Evolutionary conservation across 2,113 vertebrate genomes (phyloP).

Genomic region (Pteruthius melanotis): DNA sequence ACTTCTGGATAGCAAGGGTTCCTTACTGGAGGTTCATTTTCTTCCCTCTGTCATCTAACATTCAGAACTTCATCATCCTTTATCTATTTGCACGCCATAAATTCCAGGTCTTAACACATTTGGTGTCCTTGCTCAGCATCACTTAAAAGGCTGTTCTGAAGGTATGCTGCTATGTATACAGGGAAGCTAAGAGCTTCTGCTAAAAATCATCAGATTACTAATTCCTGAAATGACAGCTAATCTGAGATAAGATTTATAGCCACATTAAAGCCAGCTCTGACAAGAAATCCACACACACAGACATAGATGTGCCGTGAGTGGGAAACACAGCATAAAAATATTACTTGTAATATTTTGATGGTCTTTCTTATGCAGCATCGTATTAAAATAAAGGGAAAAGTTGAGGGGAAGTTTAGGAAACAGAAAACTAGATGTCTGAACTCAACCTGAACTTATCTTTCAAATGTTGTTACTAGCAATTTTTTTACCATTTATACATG

Average conservation of each 20-base stretch:
- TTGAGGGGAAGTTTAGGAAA: neutral
- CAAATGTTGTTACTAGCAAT: neutral
- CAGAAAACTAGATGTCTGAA: neutral
- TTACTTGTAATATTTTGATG: neutral
- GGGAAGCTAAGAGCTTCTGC: slow-evolving; percentile 49
- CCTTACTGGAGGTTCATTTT: neutral
- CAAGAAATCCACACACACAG: neutral
- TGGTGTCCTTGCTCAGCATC: neutral
- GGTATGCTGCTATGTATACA: slow-evolving; percentile 37
- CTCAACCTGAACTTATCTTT: neutral
- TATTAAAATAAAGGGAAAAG: neutral
- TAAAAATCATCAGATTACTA: neutral
- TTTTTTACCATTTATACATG: neutral
- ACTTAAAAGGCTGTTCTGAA: slow-evolving; percentile 9
- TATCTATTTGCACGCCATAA: neutral
- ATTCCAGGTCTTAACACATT: neutral
- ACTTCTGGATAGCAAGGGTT: neutral
- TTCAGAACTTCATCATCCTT: neutral
- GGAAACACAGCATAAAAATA: neutral
- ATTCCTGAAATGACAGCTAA: neutral
- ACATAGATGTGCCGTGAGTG: neutral
- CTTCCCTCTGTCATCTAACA: neutral
- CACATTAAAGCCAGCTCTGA: neutral
- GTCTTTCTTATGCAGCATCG: neutral
- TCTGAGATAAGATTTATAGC: neutral